A percentile compares a stretch with the other conserved stretches of the same genome.
Evolutionary conservation across 2,797 vertebrate species (phyloP).

Genomic region (Thaleichthys pacificus): DNA sequence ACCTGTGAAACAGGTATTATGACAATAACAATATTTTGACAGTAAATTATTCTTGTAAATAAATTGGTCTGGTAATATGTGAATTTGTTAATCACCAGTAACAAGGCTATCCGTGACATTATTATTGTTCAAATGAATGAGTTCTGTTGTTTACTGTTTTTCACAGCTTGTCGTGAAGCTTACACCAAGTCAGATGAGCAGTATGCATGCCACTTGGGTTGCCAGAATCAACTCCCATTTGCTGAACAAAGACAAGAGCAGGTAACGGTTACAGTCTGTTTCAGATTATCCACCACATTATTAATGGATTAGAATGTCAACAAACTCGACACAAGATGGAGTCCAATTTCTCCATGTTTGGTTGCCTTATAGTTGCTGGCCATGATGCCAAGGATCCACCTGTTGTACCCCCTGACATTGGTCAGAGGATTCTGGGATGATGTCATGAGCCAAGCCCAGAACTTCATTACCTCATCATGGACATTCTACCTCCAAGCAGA

Average conservation of each 20-base stretch:
- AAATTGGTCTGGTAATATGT: neutral
- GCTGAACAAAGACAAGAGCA: constrained; percentile 89
- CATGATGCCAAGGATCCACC: constrained; percentile 93
- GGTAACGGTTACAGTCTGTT: constrained; percentile 65
- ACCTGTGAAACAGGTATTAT: too few species aligned
- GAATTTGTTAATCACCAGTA: neutral
- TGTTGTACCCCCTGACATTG: constrained; percentile 90
- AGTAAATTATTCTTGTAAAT: neutral
- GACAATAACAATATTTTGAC: neutral
- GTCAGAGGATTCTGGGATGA: constrained; percentile 94
- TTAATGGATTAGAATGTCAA: neutral
- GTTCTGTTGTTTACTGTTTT: constrained; percentile 3
- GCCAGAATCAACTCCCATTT: constrained; percentile 92
- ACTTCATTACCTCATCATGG: constrained; percentile 93
- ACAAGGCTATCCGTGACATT: neutral
- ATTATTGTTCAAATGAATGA: neutral
- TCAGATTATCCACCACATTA: neutral
- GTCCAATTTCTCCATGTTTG: neutral
- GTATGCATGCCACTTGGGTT: constrained; percentile 94
- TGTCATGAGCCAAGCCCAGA: constrained; percentile 93
- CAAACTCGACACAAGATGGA: neutral
- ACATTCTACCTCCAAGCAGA: constrained; percentile 98
- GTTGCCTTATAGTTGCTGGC: constrained; percentile 80
- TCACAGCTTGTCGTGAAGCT: constrained; percentile 90
- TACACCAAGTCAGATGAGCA: constrained; percentile 89